Conservation (phyloP, 1,140 invertebrate species). For the Geopemphigus sp. region DNA sequence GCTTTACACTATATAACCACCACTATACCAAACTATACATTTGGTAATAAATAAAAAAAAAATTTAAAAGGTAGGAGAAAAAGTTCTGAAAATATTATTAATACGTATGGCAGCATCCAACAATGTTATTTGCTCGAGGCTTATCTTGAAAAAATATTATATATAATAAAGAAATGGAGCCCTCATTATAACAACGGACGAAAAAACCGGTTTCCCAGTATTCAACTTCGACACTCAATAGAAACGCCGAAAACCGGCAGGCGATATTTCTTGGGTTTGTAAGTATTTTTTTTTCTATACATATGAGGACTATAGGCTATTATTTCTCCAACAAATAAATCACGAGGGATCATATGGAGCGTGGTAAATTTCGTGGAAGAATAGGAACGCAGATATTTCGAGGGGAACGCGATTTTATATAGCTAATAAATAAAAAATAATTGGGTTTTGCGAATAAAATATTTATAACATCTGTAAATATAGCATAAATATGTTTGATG, state of each 20-base stretch:
- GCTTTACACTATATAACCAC: no score
- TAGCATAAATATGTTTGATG: not conserved
- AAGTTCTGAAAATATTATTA: slow-evolving; percentile 27
- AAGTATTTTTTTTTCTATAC: slow-evolving; percentile 28
- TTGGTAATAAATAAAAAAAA: not conserved
- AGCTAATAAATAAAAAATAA: slow-evolving; percentile 43
- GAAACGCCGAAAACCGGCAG: slow-evolving; percentile 48
- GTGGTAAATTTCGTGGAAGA: slow-evolving; percentile 48
- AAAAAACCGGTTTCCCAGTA: slow-evolving; percentile 45
- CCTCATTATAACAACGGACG: slow-evolving; percentile 39
- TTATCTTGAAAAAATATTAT: slow-evolving; percentile 43
- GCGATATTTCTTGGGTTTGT: slow-evolving; percentile 46
- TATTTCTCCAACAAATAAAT: slow-evolving; percentile 48
- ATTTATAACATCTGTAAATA: slow-evolving; percentile 11
- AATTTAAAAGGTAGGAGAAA: slow-evolving; percentile 9
- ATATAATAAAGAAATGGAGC: slow-evolving; percentile 32
- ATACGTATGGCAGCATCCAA: slow-evolving; percentile 17
- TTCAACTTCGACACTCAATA: slow-evolving; percentile 33
- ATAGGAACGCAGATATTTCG: slow-evolving; percentile 26
- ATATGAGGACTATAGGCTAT: slow-evolving; percentile 34
- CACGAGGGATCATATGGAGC: slow-evolving; percentile 48
- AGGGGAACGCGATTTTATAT: slow-evolving; percentile 30
- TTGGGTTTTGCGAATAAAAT: slow-evolving; percentile 30
- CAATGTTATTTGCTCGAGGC: slow-evolving; percentile 2
- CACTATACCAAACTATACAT: no score